phyloP scores from a whole-genome alignment of 2,797 vertebrate genomes.

The Alca torda region DNA sequence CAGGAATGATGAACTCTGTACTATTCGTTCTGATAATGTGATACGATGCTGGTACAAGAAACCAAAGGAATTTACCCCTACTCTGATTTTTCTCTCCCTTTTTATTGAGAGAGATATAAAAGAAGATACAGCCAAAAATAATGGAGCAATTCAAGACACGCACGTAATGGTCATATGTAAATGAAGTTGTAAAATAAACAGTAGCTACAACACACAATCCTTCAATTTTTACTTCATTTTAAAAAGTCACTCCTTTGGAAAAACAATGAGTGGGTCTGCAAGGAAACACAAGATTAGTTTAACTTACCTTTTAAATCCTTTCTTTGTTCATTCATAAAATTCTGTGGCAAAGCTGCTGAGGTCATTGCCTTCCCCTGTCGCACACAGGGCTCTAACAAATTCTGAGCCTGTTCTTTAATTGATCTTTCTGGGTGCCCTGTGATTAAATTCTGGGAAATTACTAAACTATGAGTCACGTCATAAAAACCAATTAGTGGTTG shows the following conservation, averaged over 20 bases:
- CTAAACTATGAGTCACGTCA: constrained; percentile 71
- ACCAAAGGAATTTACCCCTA: background rate
- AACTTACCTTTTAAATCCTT: constrained; percentile 63
- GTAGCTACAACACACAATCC: background rate
- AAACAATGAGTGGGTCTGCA: constrained; percentile 45
- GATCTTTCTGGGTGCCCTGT: constrained; percentile 61
- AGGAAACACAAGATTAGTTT: constrained; percentile 48
- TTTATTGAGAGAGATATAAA: background rate
- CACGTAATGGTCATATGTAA: background rate
- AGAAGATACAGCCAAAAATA: background rate
- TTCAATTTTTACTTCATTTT: constrained; percentile 13
- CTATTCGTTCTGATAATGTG: background rate
- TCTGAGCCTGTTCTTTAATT: constrained; percentile 62
- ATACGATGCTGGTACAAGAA: background rate
- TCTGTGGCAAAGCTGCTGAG: constrained; percentile 49
- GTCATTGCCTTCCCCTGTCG: constrained; percentile 49
- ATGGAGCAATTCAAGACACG: background rate
- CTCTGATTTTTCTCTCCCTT: background rate
- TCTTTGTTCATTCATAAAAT: constrained; percentile 77
- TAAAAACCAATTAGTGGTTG: constrained; percentile 71
- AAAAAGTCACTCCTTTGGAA: constrained; percentile 28
- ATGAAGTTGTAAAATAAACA: constrained; percentile 48
- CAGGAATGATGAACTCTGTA: background rate
- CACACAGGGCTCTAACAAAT: constrained; percentile 59
- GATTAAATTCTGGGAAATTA: constrained; percentile 74